phyloP scores from a whole-genome alignment of 2,888 invertebrate species.

The Lasioglossum lativentre region DNA sequence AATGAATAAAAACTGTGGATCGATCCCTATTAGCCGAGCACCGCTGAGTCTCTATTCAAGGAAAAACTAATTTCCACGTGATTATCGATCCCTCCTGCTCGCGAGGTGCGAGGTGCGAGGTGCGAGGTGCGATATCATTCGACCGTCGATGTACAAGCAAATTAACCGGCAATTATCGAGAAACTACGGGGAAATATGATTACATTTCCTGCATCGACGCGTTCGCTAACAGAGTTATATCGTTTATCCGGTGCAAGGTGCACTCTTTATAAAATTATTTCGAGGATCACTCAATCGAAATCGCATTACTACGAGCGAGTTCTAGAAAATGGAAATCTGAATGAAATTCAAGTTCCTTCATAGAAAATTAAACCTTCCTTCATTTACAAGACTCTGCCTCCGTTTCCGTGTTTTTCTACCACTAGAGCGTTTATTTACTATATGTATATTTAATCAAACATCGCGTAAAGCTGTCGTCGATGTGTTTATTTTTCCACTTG shows the following conservation, averaged over 20 bases:
- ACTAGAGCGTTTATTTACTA: no score
- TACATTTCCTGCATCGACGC: not conserved
- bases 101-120: no score
- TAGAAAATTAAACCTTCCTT: not conserved
- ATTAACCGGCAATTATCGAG: not conserved
- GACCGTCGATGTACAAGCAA: not conserved
- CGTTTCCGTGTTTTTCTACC: no score
- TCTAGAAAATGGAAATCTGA: not conserved
- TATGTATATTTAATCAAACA: no score
- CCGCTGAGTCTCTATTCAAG: not conserved
- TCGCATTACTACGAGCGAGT: not conserved
- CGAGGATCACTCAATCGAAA: not conserved
- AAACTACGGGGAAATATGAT: not conserved
- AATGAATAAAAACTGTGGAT: not conserved
- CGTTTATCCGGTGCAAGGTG: not conserved
- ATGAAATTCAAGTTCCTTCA: no score
- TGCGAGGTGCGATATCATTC: not conserved
- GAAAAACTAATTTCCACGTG: conserved; percentile 7
- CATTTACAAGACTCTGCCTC: no score
- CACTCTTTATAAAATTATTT: not conserved
- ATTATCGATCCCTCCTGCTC: not conserved
- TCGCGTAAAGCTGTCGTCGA: no score
- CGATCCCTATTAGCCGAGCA: not conserved
- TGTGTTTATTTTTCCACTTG: no score
- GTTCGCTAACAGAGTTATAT: not conserved